Evolutionary conservation across 2,888 invertebrate genomes (phyloP).

Genomic region (Empis stercorea): DNA sequence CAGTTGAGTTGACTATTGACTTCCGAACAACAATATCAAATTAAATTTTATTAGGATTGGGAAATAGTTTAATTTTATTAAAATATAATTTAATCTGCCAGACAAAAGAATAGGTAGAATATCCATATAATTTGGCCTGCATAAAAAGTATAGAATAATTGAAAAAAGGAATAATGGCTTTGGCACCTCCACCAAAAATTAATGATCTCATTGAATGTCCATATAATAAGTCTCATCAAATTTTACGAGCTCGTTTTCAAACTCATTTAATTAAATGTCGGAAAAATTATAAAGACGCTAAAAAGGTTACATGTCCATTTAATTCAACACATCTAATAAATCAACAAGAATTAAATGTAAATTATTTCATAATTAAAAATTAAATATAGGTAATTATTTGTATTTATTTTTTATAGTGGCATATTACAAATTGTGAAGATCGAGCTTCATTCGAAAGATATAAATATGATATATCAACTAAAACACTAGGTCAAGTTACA

Average conservation of each 20-base stretch:
- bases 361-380: not conserved
- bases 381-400: not conserved
- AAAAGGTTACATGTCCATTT: constrained; percentile 15
- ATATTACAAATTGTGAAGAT: constrained; percentile 6
- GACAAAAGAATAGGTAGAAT: no score
- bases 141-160: no score
- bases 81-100: no score
- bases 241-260: constrained; percentile 15
- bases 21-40: no score
- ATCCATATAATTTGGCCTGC: no score
- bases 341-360: constrained; percentile 15
- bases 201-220: not conserved
- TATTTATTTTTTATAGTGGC: constrained; percentile 4
- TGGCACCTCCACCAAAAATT: no score
- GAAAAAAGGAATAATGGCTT: no score
- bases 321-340: constrained; percentile 16
- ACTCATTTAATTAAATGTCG: constrained; percentile 17
- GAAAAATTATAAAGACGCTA: constrained; percentile 11
- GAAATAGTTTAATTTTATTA: no score
- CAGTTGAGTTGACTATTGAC: no score
- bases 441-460: constrained; percentile 5
- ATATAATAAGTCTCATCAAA: constrained; percentile 2
- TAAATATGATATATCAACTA: constrained; percentile 1
- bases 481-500: not conserved
- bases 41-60: no score